Base-by-base conservation (phyloP, 2,888 invertebrate genomes). In the Nymphalis c-album region DNA sequence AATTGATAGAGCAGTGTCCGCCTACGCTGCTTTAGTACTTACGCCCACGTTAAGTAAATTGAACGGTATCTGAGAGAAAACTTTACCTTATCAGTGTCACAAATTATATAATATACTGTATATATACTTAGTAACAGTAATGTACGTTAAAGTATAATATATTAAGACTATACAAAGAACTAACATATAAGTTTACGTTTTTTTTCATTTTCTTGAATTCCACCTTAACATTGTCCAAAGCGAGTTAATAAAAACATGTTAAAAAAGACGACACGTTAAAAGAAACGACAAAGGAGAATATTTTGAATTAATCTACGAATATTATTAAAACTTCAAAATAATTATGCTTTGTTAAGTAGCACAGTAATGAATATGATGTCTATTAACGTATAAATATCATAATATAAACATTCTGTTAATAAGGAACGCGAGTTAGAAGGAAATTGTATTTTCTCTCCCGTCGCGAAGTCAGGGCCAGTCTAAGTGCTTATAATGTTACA, bases 401-500 rank as follows among this genome's bases (percentile, higher is more conserved):
- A n/a, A 46, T 46, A 46, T 46, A 8, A 40, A 45, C 13, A 59
- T 59, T 46, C 17, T 22, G 40, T 40, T 59, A 59, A 46, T 16
- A 59, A 17, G 22, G 7, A 18, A 57, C 35, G 40, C 40, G 35
- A 40, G 16, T 55, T 50, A 47, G 26, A 31, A 48, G 35, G 13
- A 61, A 18, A 60, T 57, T 10, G n/a, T 48, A 57, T 22, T 55
- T 61, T 65, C 53, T 57, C 55, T 61, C 60, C 47, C 60, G 55
- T 53, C 47, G 53, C 18, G n/a, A 55, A 45, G 53, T 48, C 47
- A 61, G 60, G 20, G 18, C n/a, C 22, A 57, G n/a, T 48, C 47
- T 60, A 61, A 66, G 65, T 61, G 65, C 60, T 57, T 66, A 61
- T 55, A 48, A 48, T 60, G 40, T 22, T 55, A 55, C 60, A 40